phyloP scores from a whole-genome alignment of 2,888 invertebrate genomes.

The Brachyopa scutellaris region DNA sequence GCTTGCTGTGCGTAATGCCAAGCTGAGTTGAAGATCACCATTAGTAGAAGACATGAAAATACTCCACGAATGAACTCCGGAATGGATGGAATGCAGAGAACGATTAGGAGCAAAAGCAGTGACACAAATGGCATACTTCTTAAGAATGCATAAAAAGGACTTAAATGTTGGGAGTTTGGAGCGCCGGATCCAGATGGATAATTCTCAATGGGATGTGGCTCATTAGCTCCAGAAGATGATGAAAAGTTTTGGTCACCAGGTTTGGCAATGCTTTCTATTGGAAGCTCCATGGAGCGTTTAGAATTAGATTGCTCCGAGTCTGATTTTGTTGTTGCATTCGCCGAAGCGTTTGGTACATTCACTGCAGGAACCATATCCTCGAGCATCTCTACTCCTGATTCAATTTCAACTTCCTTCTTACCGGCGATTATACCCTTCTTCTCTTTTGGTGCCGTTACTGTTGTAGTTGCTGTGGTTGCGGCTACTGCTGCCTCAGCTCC shows the following conservation, averaged over 20 bases:
- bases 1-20: conserved; percentile 73
- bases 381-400: conserved; percentile 81
- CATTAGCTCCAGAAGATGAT: background rate
- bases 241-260: conserved; percentile 4
- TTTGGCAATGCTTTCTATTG: conserved; percentile 39
- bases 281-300: conserved; percentile 72
- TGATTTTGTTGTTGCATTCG: background rate
- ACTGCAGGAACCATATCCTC: conserved; percentile 79
- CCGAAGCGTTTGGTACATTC: background rate
- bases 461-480: conserved; percentile 58
- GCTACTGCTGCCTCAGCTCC: conserved; percentile 73
- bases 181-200: background rate
- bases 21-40: conserved; percentile 75
- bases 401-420: conserved; percentile 79
- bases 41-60: conserved; percentile 77
- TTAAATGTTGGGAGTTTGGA: conserved; percentile 6
- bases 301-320: background rate
- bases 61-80: conserved; percentile 79
- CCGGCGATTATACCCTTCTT: conserved; percentile 76
- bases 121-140: conserved; percentile 49
- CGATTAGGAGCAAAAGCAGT: conserved; percentile 66
- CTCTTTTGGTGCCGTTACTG: conserved; percentile 65
- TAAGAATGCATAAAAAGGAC: conserved; percentile 14
- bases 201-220: background rate
- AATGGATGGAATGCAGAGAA: conserved; percentile 77